Evolutionary conservation across 2,797 vertebrate species (phyloP).

Genomic region (Phylloscopus collybita): DNA sequence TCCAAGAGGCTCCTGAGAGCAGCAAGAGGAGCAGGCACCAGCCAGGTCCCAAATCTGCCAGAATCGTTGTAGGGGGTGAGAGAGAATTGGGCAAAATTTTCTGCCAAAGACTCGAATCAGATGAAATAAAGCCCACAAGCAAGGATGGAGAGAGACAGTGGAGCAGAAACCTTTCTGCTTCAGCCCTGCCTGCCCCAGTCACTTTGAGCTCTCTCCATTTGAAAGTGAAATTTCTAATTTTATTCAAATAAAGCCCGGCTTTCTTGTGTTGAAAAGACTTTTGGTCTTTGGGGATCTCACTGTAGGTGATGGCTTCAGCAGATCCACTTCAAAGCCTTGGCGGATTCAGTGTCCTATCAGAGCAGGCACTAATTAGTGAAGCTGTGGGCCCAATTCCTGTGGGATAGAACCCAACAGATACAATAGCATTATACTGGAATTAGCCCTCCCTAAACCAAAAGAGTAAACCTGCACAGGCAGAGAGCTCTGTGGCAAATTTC

Average conservation of each 20-base stretch:
- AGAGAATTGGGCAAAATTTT: background rate
- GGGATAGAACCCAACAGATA: background rate
- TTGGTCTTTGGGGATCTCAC: conserved; percentile 24
- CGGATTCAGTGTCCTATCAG: conserved; percentile 40
- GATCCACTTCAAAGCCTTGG: conserved; percentile 66
- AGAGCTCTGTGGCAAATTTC: background rate
- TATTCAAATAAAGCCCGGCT: conserved; percentile 53
- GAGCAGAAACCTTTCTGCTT: background rate
- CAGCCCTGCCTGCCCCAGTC: background rate
- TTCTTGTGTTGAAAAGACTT: conserved; percentile 54
- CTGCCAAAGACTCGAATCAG: background rate
- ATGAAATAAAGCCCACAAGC: background rate
- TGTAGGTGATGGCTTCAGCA: conserved; percentile 63
- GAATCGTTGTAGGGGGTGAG: background rate
- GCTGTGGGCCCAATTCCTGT: background rate
- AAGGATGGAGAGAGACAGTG: background rate
- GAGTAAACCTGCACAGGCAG: background rate
- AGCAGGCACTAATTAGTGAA: conserved; percentile 49
- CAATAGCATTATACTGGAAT: conserved; percentile 15
- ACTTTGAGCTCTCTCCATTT: conserved; percentile 32
- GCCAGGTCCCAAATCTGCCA: background rate
- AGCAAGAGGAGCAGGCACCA: background rate
- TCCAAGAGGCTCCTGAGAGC: background rate
- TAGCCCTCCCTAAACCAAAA: background rate
- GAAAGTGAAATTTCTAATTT: conserved; percentile 60